Conservation (phyloP, 2,888 invertebrate genomes). For the Siphonodentalium dalli region DNA sequence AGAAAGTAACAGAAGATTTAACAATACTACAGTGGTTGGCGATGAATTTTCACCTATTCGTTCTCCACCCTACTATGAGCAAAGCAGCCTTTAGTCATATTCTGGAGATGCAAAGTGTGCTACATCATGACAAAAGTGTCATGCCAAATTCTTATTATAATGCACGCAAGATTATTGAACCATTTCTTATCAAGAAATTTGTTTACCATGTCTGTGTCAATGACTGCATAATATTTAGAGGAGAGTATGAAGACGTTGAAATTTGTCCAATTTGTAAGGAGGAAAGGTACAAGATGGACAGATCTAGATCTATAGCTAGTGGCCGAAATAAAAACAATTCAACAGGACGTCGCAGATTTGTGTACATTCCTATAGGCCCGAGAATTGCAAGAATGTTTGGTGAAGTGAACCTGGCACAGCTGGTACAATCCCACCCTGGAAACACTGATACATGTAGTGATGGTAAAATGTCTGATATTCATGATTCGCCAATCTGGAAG, state of each 20-base stretch:
- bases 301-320: too few species aligned
- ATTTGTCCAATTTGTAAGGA: slow-evolving; percentile 2
- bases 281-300: not conserved
- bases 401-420: slow-evolving; percentile 3
- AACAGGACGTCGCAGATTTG: not conserved
- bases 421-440: slow-evolving; percentile 3
- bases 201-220: slow-evolving; percentile 6
- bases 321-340: too few species aligned
- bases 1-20: too few species aligned
- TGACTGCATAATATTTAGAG: slow-evolving; percentile 1
- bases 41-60: too few species aligned
- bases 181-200: slow-evolving; percentile 6
- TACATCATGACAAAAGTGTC: not conserved
- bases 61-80: too few species aligned
- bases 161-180: slow-evolving; percentile 2
- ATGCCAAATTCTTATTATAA: slow-evolving; percentile 9
- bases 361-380: not conserved
- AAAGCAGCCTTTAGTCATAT: slow-evolving; percentile 2
- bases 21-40: too few species aligned
- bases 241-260: not conserved
- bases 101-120: not conserved
- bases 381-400: slow-evolving; percentile 15
- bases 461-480: slow-evolving; percentile 9
- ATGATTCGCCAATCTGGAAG: slow-evolving; percentile 13
- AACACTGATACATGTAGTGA: not conserved